phyloP scores from a whole-genome alignment of 2,113 vertebrate species.

The Pseudorhombus dupliciocellatus region DNA sequence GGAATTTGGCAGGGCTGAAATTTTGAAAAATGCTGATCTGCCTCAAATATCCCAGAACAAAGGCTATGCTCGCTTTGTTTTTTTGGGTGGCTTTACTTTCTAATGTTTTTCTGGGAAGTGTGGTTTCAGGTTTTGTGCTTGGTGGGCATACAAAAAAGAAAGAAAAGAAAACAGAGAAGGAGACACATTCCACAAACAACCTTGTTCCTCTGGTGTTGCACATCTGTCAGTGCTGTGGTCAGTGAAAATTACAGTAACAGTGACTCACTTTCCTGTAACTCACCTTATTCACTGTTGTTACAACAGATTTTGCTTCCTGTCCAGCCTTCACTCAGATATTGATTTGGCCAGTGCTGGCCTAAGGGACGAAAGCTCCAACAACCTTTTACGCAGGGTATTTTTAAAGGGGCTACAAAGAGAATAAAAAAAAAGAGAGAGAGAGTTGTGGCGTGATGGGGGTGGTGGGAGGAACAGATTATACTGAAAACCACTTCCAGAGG shows the following conservation, averaged over 20 bases:
- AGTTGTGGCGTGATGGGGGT: constrained; percentile 19
- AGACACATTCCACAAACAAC: constrained; percentile 10
- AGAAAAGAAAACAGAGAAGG: background rate
- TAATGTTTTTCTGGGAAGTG: constrained; percentile 32
- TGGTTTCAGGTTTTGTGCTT: constrained; percentile 34
- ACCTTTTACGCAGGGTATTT: background rate
- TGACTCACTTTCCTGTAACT: constrained; percentile 4
- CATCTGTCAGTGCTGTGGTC: constrained; percentile 4
- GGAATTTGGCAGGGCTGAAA: constrained; percentile 52
- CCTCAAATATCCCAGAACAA: constrained; percentile 46
- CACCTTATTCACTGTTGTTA: background rate
- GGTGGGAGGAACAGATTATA: constrained; percentile 67
- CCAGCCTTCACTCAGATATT: no score
- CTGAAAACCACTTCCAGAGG: constrained; percentile 77
- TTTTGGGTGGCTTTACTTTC: constrained; percentile 46
- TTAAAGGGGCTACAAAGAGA: background rate
- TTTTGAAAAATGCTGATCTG: constrained; percentile 32
- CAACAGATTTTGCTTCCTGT: background rate
- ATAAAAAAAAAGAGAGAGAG: background rate
- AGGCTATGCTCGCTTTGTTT: constrained; percentile 32
- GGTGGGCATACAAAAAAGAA: constrained; percentile 12
- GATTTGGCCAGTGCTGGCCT: no score
- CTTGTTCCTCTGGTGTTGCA: constrained; percentile 18
- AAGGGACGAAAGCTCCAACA: no score
- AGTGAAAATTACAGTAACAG: background rate